These are phyloP conservation scores for Zeugodacus cucurbitae DNA, from an alignment of 1,140 invertebrate genomes.

Conservation along the genomic window DNA sequence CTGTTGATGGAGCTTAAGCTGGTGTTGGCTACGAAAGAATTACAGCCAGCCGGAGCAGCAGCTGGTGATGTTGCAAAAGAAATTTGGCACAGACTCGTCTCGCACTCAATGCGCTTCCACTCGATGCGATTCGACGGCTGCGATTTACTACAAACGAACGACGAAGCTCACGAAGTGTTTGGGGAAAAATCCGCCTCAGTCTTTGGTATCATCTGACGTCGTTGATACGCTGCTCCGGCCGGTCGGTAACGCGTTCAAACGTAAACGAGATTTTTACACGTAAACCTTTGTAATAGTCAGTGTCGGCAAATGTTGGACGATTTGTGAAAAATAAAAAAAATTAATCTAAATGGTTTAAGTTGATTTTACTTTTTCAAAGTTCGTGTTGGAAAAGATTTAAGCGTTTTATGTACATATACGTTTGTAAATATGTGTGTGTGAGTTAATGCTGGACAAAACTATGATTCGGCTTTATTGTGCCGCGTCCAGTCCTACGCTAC, in stretches of 20 bases:
- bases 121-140: neutral
- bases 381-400: no score
- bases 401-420: no score
- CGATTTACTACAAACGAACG: neutral
- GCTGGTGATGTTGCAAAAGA: neutral
- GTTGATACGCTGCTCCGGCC: neutral
- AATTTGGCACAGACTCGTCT: slow-evolving; percentile 24
- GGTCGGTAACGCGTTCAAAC: neutral
- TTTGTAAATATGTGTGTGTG: neutral
- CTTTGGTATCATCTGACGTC: slow-evolving; percentile 21
- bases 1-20: neutral
- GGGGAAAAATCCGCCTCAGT: slow-evolving; percentile 18
- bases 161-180: slow-evolving; percentile 22
- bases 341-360: neutral
- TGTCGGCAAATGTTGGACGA: no score
- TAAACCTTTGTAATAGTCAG: neutral
- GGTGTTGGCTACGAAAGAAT: neutral
- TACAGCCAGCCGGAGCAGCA: neutral
- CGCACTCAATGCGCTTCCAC: neutral
- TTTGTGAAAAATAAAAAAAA: neutral
- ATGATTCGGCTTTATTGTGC: neutral
- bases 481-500: neutral
- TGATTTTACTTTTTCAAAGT: no score
- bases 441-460: neutral
- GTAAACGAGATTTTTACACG: neutral